Percentiles rank a stretch among this genome's conserved stretches.
Conservation (phyloP, 2,797 vertebrate genomes). For the Neosilurus mollespiculum region DNA sequence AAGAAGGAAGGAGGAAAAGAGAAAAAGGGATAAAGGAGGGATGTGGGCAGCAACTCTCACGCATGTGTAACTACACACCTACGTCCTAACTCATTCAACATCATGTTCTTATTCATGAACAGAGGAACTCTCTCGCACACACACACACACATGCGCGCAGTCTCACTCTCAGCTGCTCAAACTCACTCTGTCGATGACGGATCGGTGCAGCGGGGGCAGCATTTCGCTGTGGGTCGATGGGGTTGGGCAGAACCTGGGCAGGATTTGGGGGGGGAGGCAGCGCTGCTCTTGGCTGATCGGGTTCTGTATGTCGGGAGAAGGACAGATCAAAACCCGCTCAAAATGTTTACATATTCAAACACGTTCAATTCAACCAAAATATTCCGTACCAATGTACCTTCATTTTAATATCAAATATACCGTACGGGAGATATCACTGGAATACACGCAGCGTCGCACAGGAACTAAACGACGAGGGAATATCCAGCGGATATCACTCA, state of each 20-base stretch:
- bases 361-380: too few relatives aligned
- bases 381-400: not conserved
- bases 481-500: too few relatives aligned
- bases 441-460: not conserved
- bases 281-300: slow-evolving; percentile 62
- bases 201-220: slow-evolving; percentile 71
- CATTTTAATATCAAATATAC: not conserved
- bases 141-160: not conserved
- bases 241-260: slow-evolving; percentile 77
- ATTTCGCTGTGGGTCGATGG: slow-evolving; percentile 76
- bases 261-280: slow-evolving; percentile 78
- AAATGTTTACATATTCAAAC: too few relatives aligned
- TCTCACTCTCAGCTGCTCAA: not conserved
- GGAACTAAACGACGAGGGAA: too few relatives aligned
- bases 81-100: not conserved
- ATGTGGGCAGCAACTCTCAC: not conserved
- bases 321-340: slow-evolving; percentile 34
- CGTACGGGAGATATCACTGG: too few relatives aligned
- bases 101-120: not conserved
- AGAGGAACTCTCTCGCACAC: not conserved
- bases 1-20: slow-evolving; percentile 4
- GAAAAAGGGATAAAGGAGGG: not conserved
- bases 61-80: not conserved
- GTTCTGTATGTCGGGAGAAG: slow-evolving; percentile 57
- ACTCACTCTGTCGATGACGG: slow-evolving; percentile 92